Conservation (phyloP, 1,140 invertebrate genomes). For the Trypoxylus dichotomus region DNA sequence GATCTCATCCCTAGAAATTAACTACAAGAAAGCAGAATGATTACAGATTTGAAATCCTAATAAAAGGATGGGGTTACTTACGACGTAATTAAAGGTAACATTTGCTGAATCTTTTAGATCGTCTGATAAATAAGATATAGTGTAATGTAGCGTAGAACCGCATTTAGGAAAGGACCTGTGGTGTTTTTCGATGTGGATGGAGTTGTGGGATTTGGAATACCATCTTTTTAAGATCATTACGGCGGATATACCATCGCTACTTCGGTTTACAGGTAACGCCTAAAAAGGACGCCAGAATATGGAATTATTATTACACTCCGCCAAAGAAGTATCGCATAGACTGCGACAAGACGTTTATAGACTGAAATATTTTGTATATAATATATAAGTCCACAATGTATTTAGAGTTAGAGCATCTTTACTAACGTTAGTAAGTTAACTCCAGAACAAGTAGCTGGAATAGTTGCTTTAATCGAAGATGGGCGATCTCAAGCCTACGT, state of each 20-base stretch:
- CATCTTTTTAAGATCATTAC: constrained; percentile 32
- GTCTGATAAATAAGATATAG: constrained; percentile 42
- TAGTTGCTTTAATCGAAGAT: too few relatives aligned
- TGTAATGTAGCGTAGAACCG: constrained; percentile 40
- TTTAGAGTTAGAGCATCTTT: too few relatives aligned
- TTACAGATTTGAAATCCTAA: not conserved
- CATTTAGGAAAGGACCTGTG: constrained; percentile 36
- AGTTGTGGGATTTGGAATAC: constrained; percentile 43
- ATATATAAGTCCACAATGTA: too few relatives aligned
- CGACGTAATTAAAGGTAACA: constrained; percentile 48
- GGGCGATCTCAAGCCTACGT: too few relatives aligned
- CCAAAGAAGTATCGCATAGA: too few relatives aligned
- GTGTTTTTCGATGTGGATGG: constrained; percentile 39
- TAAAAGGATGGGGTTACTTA: constrained; percentile 31
- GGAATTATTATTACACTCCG: too few relatives aligned
- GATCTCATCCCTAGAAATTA: not conserved
- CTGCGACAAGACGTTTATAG: too few relatives aligned
- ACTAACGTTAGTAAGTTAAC: too few relatives aligned
- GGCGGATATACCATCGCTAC: not conserved
- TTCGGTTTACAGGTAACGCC: not conserved
- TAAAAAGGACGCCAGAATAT: not conserved
- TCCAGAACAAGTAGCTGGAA: too few relatives aligned
- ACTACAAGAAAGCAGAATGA: not conserved
- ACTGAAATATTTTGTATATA: too few relatives aligned
- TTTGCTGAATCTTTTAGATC: constrained; percentile 39